Evolutionary conservation across 1,140 invertebrate species (phyloP).

Genomic region (Drosophila oshimai): DNA sequence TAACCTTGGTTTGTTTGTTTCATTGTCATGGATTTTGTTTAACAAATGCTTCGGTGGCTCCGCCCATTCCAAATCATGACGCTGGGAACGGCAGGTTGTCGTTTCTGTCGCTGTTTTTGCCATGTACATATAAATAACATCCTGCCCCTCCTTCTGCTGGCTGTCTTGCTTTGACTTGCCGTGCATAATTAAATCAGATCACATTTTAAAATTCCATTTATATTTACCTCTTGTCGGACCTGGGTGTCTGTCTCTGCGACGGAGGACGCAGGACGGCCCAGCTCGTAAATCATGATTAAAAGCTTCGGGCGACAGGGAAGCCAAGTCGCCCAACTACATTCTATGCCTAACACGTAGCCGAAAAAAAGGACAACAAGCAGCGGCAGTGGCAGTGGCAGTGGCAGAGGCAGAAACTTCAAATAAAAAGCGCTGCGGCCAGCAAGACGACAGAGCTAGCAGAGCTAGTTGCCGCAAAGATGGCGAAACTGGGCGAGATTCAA

Average conservation of each 20-base stretch:
- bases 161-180: conserved; percentile 34
- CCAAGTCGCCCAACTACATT: conserved; percentile 30
- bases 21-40: conserved; percentile 20
- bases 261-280: background rate
- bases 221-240: conserved; percentile 76
- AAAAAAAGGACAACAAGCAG: conserved; percentile 12
- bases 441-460: conserved; percentile 51
- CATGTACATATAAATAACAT: conserved; percentile 38
- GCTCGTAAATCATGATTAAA: conserved; percentile 82
- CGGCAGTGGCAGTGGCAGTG: background rate
- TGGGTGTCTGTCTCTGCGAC: conserved; percentile 29
- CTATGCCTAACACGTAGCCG: conserved; percentile 73
- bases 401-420: conserved; percentile 57
- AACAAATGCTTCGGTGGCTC: conserved; percentile 21
- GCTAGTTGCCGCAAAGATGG: conserved; percentile 48
- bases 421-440: conserved; percentile 66
- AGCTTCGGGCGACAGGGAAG: conserved; percentile 73
- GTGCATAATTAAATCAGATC: conserved; percentile 82
- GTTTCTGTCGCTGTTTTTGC: conserved; percentile 28
- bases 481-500: conserved; percentile 66
- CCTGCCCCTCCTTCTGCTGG: background rate
- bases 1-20: background rate
- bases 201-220: conserved; percentile 83
- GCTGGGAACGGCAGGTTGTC: conserved; percentile 6
- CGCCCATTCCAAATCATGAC: conserved; percentile 11